These are phyloP conservation scores for Trinorchestia longiramus DNA, from an alignment of 1,140 invertebrate species.

Conservation along the genomic window DNA sequence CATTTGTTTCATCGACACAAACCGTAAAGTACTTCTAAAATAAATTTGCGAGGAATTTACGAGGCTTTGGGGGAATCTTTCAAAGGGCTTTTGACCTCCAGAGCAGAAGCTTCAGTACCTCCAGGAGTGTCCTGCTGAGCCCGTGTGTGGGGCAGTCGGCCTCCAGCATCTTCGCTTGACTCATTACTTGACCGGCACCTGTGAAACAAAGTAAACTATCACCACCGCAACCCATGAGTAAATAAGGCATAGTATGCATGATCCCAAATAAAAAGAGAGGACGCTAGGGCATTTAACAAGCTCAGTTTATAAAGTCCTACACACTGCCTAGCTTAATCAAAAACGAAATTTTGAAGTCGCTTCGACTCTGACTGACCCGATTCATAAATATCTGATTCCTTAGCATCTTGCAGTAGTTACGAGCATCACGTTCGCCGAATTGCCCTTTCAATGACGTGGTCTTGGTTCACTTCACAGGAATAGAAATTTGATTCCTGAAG, in stretches of 20 bases:
- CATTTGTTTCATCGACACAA: background rate
- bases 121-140: background rate
- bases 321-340: background rate
- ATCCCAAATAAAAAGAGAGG: background rate
- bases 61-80: background rate
- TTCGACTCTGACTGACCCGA: background rate
- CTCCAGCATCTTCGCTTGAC: background rate
- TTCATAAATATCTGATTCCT: no score
- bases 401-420: no score
- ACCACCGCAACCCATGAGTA: background rate
- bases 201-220: background rate
- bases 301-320: background rate
- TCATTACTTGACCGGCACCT: background rate
- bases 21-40: background rate
- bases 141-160: background rate
- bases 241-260: no score
- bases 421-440: no score
- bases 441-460: no score
- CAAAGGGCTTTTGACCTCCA: background rate
- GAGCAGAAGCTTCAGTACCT: no score
- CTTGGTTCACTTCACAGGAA: no score
- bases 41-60: background rate
- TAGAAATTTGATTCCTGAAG: no score
- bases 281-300: background rate
- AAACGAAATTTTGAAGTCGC: background rate